phyloP scores from a whole-genome alignment of 1,140 invertebrate species.

The Neotoxoptera formosana region DNA sequence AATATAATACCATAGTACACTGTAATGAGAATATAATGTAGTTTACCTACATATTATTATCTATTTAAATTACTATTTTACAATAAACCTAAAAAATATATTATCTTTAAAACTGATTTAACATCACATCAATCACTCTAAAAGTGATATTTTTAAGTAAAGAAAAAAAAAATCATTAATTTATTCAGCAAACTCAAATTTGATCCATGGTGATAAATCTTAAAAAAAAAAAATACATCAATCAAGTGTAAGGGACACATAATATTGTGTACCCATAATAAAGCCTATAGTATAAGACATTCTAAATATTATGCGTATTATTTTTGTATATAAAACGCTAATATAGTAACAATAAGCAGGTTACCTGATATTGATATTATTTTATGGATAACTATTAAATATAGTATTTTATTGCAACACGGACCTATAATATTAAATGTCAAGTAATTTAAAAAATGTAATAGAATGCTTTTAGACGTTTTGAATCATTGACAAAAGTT shows the following conservation, averaged over 20 bases:
- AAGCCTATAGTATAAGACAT: neutral
- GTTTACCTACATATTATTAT: neutral
- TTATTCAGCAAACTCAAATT: slow-evolving; percentile 36
- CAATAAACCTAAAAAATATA: neutral
- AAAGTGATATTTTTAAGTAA: slow-evolving; percentile 13
- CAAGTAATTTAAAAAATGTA: neutral
- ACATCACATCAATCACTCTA: slow-evolving; percentile 38
- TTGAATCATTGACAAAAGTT: neutral
- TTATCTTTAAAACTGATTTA: slow-evolving; percentile 28
- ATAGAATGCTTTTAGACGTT: neutral
- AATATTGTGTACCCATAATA: slow-evolving; percentile 6
- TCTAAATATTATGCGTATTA: neutral
- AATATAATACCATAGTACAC: neutral
- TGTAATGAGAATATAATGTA: neutral
- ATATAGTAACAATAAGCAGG: neutral
- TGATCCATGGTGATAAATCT: slow-evolving; percentile 27
- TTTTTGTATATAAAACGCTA: neutral
- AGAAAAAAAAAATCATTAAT: slow-evolving; percentile 41
- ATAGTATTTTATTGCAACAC: neutral
- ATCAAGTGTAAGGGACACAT: slow-evolving; percentile 12
- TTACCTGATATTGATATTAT: neutral
- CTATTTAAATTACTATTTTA: neutral
- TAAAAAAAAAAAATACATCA: slow-evolving; percentile 27
- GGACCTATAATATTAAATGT: neutral
- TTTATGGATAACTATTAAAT: neutral